phyloP scores from a whole-genome alignment of 2,797 vertebrate species.

The Avahi laniger region DNA sequence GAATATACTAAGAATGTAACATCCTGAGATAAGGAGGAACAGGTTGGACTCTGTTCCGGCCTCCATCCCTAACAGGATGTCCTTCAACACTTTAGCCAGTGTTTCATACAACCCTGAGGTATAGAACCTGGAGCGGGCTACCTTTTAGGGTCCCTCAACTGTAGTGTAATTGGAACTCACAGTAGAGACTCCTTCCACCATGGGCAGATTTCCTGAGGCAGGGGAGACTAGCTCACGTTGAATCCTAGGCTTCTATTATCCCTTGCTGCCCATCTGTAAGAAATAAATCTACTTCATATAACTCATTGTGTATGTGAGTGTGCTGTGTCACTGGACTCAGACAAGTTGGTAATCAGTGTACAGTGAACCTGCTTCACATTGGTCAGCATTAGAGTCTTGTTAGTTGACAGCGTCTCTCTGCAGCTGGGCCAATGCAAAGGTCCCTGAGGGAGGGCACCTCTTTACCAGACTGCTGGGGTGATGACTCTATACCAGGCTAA shows the following conservation, averaged over 20 bases:
- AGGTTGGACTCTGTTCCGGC: neutral
- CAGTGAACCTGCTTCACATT: neutral
- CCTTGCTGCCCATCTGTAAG: neutral
- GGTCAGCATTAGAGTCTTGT: neutral
- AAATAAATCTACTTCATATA: neutral
- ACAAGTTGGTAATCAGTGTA: neutral
- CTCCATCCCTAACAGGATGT: accelerated
- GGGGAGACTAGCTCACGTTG: neutral
- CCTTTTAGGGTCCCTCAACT: neutral
- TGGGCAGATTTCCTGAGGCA: neutral
- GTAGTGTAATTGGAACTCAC: neutral
- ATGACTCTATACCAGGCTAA: neutral
- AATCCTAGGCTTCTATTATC: neutral
- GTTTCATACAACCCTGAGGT: neutral
- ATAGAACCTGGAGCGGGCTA: no score
- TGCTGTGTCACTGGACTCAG: neutral
- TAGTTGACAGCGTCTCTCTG: neutral
- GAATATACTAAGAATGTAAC: neutral
- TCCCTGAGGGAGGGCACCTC: neutral
- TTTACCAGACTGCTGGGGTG: neutral
- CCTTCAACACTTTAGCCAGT: neutral
- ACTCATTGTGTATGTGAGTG: neutral
- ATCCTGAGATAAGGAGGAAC: neutral
- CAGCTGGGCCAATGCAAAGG: neutral
- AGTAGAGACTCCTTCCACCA: neutral